Percentiles rank a stretch among this genome's conserved stretches.
These are phyloP conservation scores for Chrysoperla carnea DNA, from an alignment of 1,140 invertebrate species.

Conservation along the genomic window DNA sequence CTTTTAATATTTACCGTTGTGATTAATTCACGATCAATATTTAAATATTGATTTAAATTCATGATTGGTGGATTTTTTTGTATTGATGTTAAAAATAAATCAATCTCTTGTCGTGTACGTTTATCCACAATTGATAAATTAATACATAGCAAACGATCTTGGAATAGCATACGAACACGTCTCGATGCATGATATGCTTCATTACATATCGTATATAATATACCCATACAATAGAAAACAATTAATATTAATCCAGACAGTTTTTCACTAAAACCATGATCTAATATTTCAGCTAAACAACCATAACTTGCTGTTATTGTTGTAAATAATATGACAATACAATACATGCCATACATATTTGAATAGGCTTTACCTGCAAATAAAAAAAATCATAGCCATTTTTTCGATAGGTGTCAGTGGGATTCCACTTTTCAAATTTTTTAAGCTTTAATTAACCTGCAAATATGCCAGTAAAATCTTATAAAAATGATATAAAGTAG, in stretches of 20 bases:
- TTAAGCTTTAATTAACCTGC: no score
- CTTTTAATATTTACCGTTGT: constrained; percentile 32
- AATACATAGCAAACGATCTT: constrained; percentile 39
- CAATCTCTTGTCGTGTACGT: constrained; percentile 40
- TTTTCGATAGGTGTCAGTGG: no score
- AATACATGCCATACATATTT: constrained; percentile 52
- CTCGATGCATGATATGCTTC: constrained; percentile 43
- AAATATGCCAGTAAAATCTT: no score
- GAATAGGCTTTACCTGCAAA: constrained; percentile 39
- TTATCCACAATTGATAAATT: constrained; percentile 36
- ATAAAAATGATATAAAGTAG: no score
- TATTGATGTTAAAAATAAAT: constrained; percentile 53
- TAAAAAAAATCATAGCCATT: no score
- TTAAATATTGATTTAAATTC: constrained; percentile 48
- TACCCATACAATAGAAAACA: constrained; percentile 42
- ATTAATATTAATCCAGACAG: constrained; percentile 47
- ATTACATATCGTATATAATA: constrained; percentile 48
- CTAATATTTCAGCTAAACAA: constrained; percentile 43
- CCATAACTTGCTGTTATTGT: constrained; percentile 48
- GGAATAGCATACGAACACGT: constrained; percentile 45
- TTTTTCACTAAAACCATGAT: constrained; percentile 45
- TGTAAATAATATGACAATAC: constrained; percentile 46
- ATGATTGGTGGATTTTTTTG: constrained; percentile 49
- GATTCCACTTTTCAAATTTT: no score
- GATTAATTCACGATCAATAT: constrained; percentile 46